Evolutionary conservation across 2,888 invertebrate species (phyloP).

Genomic region (Fabriciana adippe): DNA sequence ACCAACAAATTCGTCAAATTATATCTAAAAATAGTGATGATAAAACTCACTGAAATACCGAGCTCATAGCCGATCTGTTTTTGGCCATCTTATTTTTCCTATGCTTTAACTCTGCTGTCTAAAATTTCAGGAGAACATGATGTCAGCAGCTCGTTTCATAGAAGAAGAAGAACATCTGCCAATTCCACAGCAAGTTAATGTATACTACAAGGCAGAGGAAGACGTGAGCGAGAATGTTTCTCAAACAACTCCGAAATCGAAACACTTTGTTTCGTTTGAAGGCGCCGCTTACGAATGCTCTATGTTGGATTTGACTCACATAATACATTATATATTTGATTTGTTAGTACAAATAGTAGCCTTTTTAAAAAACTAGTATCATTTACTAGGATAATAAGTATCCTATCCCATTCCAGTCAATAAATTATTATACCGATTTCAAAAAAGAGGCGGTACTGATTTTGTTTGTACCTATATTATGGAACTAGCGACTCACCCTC

Average conservation of each 20-base stretch:
- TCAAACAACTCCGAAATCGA: constrained; percentile 21
- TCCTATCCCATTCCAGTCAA: too few relatives aligned
- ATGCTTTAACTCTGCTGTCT: not conserved
- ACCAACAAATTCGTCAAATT: too few relatives aligned
- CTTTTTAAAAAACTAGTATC: not conserved
- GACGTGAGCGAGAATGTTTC: not conserved
- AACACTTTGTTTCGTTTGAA: constrained; percentile 54
- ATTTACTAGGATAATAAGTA: not conserved
- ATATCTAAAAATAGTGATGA: too few relatives aligned
- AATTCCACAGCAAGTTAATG: constrained; percentile 56
- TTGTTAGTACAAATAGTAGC: constrained; percentile 54
- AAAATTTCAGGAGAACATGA: constrained; percentile 65
- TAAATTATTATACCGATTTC: too few relatives aligned
- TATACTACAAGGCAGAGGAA: constrained; percentile 53
- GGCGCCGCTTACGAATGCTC: constrained; percentile 58
- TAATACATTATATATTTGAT: constrained; percentile 76
- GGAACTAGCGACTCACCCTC: too few relatives aligned
- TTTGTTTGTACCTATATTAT: too few relatives aligned
- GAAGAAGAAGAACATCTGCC: constrained; percentile 53
- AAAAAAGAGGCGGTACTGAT: too few relatives aligned
- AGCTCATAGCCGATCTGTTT: too few relatives aligned
- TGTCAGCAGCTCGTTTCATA: constrained; percentile 59
- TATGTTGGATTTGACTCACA: constrained; percentile 59
- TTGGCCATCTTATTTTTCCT: not conserved
- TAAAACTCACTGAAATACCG: too few relatives aligned